Base-by-base conservation (phyloP, 2,797 vertebrate species). In the Enteromius anoplus region DNA sequence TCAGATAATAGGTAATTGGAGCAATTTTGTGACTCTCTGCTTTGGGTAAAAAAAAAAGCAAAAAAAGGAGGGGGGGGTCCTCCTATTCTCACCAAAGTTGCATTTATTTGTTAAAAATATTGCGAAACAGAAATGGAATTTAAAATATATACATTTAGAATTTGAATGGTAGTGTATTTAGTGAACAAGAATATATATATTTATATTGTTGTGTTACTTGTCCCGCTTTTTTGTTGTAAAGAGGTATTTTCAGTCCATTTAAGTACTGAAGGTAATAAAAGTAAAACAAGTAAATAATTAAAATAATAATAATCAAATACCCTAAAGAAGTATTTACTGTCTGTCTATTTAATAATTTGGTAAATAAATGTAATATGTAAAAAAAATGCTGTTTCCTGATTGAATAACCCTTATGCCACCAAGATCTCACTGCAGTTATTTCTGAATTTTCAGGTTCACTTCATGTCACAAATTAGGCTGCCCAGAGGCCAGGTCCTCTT, bases 401-500 rank as follows among this genome's bases (percentile, higher is more conserved):
- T 62, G 53, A 47, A 72, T 62, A 32, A 81, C 55, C 37, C 79
- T n/a, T 21, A 62, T 19, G 37, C 26, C 40, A 47, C 34, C 26
- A 47, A 10, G 58, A 49, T 72, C 53, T 64, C 47, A 29, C 21
- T 64, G 51, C 69, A 81, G 42, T 73, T 81, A 81, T 58, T 60
- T 49, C 29, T 72, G 42, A 72, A 62, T 81, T n/a, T 10, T 69
- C 66, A 70, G 73, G 55, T 60, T 78, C 66, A 84, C 40, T 45
- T 79, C 42, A 29, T 65, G 75, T 83, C 58, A 82, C n/a, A 76
- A 82, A 78, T 70, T 60, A 70, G 60, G 75, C 64, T 75, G 58
- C 60, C 70, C 80, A 40, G 32, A 81, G 58, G 60, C 71, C 80
- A 81, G 75, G 80, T 77, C 81, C 71, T 80, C 51, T 53, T 66